A percentile compares a stretch with the other conserved stretches of the same genome.
Evolutionary conservation across 2,113 vertebrate species (phyloP).

Genomic region (Stigmatopora argus): DNA sequence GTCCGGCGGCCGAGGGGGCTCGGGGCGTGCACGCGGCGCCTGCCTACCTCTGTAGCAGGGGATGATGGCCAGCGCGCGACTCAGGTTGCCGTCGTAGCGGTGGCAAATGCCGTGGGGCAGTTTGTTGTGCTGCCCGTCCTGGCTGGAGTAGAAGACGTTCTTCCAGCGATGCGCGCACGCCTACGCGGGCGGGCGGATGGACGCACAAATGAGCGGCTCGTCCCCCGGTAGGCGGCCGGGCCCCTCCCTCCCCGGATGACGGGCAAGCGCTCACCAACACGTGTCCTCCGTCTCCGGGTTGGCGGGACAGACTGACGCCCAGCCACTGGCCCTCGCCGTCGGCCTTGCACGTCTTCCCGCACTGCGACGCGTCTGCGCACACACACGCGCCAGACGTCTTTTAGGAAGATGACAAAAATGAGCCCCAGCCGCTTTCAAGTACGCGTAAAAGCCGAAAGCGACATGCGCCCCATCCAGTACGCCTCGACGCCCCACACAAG

Average conservation of each 20-base stretch:
- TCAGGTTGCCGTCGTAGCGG: slow-evolving; percentile 74
- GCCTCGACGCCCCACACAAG: no score
- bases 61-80: slow-evolving; percentile 60
- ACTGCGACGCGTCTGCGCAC: slow-evolving; percentile 67
- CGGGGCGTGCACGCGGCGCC: not conserved
- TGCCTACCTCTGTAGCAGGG: slow-evolving; percentile 86
- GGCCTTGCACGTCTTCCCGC: slow-evolving; percentile 83
- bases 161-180: slow-evolving; percentile 86
- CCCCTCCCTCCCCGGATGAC: no score
- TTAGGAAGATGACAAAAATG: not conserved
- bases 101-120: slow-evolving; percentile 86
- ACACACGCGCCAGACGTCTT: slow-evolving; percentile 13
- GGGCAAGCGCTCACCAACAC: slow-evolving; percentile 70
- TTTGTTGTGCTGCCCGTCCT: slow-evolving; percentile 75
- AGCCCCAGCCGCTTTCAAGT: no score
- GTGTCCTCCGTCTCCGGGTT: slow-evolving; percentile 69
- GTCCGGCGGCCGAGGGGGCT: no score
- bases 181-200: slow-evolving; percentile 30
- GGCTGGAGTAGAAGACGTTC: slow-evolving; percentile 78
- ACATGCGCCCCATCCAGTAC: no score
- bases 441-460: no score
- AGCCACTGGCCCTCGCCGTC: slow-evolving; percentile 93
- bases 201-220: no score
- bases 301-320: slow-evolving; percentile 89
- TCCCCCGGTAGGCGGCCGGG: no score